Conservation (phyloP, 2,797 vertebrate species). For the Tokudaia muenninki region DNA sequence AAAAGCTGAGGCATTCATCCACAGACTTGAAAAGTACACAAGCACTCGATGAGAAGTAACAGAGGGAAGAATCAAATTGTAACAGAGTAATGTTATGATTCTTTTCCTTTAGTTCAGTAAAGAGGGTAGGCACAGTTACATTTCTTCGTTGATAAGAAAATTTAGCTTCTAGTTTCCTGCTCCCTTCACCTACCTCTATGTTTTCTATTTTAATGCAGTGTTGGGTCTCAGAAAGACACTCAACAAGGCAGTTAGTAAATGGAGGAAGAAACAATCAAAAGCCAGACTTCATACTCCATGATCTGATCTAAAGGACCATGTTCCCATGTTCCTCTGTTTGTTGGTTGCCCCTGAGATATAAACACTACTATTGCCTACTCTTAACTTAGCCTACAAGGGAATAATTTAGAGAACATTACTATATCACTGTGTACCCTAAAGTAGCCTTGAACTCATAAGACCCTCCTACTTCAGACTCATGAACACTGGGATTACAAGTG, state of each 20-base stretch:
- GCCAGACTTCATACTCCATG: background rate
- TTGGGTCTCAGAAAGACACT: background rate
- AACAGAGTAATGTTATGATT: conserved; percentile 10
- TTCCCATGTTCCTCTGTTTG: background rate
- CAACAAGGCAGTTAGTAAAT: background rate
- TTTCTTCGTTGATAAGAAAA: background rate
- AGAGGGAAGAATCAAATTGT: conserved; percentile 2
- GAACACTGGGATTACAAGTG: no score
- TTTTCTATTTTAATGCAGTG: background rate
- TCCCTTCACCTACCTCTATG: background rate
- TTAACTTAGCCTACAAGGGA: background rate
- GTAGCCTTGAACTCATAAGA: background rate
- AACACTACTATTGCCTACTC: background rate
- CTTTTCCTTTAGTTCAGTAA: conserved; percentile 4
- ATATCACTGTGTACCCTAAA: background rate
- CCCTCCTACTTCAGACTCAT: background rate
- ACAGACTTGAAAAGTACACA: background rate
- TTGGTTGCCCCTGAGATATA: background rate
- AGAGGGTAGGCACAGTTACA: background rate
- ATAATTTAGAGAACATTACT: background rate
- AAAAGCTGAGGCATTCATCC: background rate
- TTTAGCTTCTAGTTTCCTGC: background rate
- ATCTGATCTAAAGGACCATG: background rate
- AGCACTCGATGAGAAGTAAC: conserved; percentile 2
- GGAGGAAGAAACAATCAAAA: background rate